Evolutionary conservation across 2,113 vertebrate species (phyloP), one percentile per base, ranked within the genome.

Genomic region (Argyrosomus japonicus): DNA sequence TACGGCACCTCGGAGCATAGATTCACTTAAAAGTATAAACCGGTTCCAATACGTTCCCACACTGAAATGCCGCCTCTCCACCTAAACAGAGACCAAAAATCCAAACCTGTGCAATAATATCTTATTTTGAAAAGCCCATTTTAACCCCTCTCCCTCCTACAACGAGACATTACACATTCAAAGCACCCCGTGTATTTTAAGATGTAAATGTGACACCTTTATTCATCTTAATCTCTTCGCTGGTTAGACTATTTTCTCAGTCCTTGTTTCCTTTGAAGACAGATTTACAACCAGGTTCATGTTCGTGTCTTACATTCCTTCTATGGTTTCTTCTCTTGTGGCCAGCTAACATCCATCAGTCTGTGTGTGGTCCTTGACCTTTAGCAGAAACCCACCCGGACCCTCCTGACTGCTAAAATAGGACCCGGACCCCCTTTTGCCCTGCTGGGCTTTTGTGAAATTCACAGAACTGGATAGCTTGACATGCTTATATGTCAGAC

Each of bases 321-420:
- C 19, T 12, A 6, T 53, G 45, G 45, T 73, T 79, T 83, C 47
- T 64, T 58, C 23, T 50, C 54, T 23, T 61, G 32, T 73, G 51
- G 68, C 74, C 77, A 76, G 61, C 75, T 77, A 72, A 77, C 72
- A 43, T 85, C 50, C 69, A 29, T 78, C 70, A 27, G 62, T 51
- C 75, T 10, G 3, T 78, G 79, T 84, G 76, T 82, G 84, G 81
- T 82, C 81, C 70, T 43, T 6, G 15, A 81, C 65, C 57, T 73
- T 77, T 54, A 68, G 54, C 54, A 68, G 19, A 72, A 15, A 50
- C 14, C 17, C 48, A 11, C 47, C 7, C 47, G 50, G 60, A 64
- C 25, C 12, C 58, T 0, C 19, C 14, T 7, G n/a, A 40, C 36
- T 71, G 50, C 61, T 69, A 60, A 83, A 67, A 9, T 65, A 77